Evolutionary conservation across 2,888 invertebrate species (phyloP), one percentile per base, ranked within the genome.

Genomic region (Mesoligia furuncula): DNA sequence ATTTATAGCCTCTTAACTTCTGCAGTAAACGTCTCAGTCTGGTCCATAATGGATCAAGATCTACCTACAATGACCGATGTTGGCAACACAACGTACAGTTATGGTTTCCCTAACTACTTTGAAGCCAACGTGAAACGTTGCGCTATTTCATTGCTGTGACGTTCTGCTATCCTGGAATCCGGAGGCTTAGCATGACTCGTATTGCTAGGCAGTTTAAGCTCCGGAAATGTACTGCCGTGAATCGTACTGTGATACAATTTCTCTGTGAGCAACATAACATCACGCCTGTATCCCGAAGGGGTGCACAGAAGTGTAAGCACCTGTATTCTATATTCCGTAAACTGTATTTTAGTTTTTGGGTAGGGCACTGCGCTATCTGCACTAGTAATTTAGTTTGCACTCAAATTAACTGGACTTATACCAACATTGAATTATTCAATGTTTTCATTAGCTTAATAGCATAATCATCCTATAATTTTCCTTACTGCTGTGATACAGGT

Each of bases 81-180:
- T 75, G 80, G 80, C 67, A 84, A 65, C 74, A 82, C 65, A 74
- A 80, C 13, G 54, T 27, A 57, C 80, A 61, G 62, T 80, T 84
- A 83, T 71, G 59, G 57, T 74, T 79, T 42, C 62, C 62, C 48
- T 75, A 65, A 75, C 64, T 75, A 75, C 61, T 75, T 75, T 67
- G 59, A 54, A 80, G 59, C 9, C 8, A 48, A 45, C 54, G 62
- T 57, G n/a, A 62, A 62, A 48, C 36, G 39, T 64, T 65, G 39
- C 11, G 2, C 48, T 42, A 65, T 15, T 69, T 70, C 61, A 70
- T 36, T 15, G 13, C 65, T 48, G 57, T 69, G 31, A 42, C 9
- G 48, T 31, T 45, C 13, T 62, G 61, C 15, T 61, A 6, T 62
- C 54, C 66, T 81, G 36, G 24, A 39, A 61, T 73, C 17, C 39